phyloP scores from a whole-genome alignment of 2,797 vertebrate genomes.

The Ammospiza maritima region DNA sequence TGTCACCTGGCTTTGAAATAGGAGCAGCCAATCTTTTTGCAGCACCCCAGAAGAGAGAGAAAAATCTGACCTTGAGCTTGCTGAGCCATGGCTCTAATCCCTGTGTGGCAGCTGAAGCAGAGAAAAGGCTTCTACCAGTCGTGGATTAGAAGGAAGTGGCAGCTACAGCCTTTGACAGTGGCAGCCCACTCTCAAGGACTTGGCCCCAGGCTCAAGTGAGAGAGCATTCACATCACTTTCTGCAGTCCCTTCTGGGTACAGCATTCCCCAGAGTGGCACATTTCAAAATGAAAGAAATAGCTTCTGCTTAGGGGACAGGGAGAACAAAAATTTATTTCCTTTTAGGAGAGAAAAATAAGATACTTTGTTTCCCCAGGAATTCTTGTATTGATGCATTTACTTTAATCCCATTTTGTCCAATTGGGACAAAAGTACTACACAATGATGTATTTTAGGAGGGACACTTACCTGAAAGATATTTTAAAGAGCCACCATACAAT shows the following conservation, averaged over 20 bases:
- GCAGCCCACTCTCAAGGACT: background rate
- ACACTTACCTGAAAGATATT: background rate
- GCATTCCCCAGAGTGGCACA: accelerated
- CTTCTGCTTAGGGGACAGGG: background rate
- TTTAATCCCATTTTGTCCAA: background rate
- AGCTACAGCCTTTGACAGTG: background rate
- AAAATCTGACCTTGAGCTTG: background rate
- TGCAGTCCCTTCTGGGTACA: background rate
- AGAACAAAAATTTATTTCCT: background rate
- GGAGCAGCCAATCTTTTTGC: background rate
- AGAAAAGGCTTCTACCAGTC: background rate
- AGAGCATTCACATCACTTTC: background rate
- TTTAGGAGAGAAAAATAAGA: background rate
- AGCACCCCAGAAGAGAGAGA: background rate
- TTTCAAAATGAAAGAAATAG: background rate
- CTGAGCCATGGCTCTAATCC: background rate
- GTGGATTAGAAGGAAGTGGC: background rate
- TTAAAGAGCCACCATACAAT: background rate
- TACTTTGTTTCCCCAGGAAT: accelerated
- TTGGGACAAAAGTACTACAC: background rate
- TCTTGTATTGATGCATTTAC: background rate
- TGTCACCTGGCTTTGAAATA: background rate
- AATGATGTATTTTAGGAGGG: background rate
- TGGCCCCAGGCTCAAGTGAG: background rate
- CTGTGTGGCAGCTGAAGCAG: accelerated